Base-by-base conservation (phyloP, 2,113 vertebrate genomes). In the Lamprotornis superbus region DNA sequence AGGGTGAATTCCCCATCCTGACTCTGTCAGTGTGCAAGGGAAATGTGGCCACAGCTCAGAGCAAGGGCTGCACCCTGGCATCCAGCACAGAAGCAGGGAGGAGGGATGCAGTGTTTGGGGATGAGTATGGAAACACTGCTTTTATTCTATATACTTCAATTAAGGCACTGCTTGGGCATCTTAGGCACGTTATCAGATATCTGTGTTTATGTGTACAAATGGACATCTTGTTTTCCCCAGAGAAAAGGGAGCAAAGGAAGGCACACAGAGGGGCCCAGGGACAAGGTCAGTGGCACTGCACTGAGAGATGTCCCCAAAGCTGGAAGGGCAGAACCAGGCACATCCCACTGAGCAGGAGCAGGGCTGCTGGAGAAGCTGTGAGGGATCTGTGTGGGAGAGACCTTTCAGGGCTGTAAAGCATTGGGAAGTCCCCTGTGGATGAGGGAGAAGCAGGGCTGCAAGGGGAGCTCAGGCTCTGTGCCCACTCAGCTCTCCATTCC, bases 241-340 rank as follows among this genome's bases (percentile, higher is more conserved):
- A 47, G 39, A 30, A 53, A 59, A 67, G 10, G 33, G 28, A 82
- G 44, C 30, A 59, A 24, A 19, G 39, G 12, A 55, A 30, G 82
- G 73, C 14, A 16, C 0, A 0, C 15, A 35, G 83, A 20, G 22
- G 57, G 46, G 24, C 6, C 3, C 1, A 8, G 83, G 37, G 30
- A 44, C 11, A 15, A 33, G 59, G 57, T 11, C 33, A 6, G 24
- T 24, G 37, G 15, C 63, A 16, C 64, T 7, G 8, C 13, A 8
- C 81, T 9, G 47, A 22, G 22, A 47, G 7, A 12, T 3, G 39
- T 10, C 9, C 37, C 31, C 57, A 3, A 1, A 61, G 44, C 82
- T 49, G 50, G 16, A 21, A 24, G 67, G 31, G 44, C 57, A 39
- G 53, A 13, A 20, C 8, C 11, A 63, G 15, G 47, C 39, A n/a